Evolutionary conservation across 2,113 vertebrate species (phyloP), one percentile per base, ranked within the genome.

Genomic region (Cepphus grylle): DNA sequence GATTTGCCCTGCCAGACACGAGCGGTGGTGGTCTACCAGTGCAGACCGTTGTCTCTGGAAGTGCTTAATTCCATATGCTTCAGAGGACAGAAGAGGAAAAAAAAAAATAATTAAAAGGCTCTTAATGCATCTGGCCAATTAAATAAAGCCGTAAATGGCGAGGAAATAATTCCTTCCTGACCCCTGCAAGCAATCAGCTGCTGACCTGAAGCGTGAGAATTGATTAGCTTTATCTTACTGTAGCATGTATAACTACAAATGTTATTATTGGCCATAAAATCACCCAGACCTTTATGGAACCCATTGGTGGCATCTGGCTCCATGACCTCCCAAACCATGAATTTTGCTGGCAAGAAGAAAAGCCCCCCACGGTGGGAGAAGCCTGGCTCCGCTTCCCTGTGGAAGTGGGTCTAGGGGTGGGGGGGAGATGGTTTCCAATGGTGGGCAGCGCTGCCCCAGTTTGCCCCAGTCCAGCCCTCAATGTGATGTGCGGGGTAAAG

Each of bases 101-200:
- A 17, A 66, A 74, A 82, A 94, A 86, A 94, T 58, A 96, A 97
- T 97, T 96, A 96, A 96, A 95, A 97, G 94, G 30, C 27, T 85
- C 91, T 97, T 97, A 97, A 97, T 97, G 97, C 97, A 96, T 96
- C 90, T 97, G 91, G 80, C 82, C 96, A 97, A 97, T 97, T 98
- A 98, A 98, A 95, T 93, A 95, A 96, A 95, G 92, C 95, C 92
- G 91, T 94, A 97, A 97, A 97, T 95, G 94, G 93, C 6, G 66
- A 95, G 71, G 94, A 96, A 96, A 94, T 94, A 95, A 97, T 94
- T 97, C 93, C 88, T 97, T 83, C 88, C 95, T 96, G 97, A 97
- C 96, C 96, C 94, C 73, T 81, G 81, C 85, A 94, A 93, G 96
- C 94, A 97, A 97, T 97, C 96, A 97, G 83, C 86, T 94, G 80